Evolutionary conservation across 1,140 invertebrate genomes (phyloP).

Genomic region (Charaxes varanes): DNA sequence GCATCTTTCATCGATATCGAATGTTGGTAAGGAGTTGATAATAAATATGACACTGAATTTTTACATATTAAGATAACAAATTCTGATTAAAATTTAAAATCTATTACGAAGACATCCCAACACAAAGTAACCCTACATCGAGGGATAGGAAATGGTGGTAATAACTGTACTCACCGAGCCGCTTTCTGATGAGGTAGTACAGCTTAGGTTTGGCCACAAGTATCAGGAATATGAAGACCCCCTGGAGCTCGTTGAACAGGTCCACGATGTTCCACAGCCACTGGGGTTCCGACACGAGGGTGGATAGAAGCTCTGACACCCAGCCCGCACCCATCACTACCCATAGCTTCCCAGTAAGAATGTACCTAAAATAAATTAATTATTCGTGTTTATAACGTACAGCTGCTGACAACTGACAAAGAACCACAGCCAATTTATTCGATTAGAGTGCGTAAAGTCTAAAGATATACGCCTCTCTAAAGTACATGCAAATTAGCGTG

Average conservation of each 20-base stretch:
- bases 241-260: constrained; percentile 77
- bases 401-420: no score
- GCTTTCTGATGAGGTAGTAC: constrained; percentile 66
- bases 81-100: no score
- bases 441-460: no score
- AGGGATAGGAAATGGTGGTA: background rate
- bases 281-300: constrained; percentile 58
- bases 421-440: no score
- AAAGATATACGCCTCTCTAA: no score
- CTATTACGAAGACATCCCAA: no score
- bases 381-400: no score
- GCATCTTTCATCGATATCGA: no score
- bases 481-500: no score
- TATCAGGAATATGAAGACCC: constrained; percentile 79
- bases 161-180: constrained; percentile 58
- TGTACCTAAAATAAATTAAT: constrained; percentile 73
- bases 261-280: constrained; percentile 76
- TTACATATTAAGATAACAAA: no score
- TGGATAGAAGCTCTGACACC: constrained; percentile 79
- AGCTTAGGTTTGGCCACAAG: constrained; percentile 79
- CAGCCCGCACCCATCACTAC: constrained; percentile 85
- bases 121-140: background rate
- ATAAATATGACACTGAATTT: no score
- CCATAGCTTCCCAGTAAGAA: constrained; percentile 83
- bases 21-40: no score